Base-by-base conservation (phyloP, 2,888 invertebrate species). In the Phorcus lineatus region DNA sequence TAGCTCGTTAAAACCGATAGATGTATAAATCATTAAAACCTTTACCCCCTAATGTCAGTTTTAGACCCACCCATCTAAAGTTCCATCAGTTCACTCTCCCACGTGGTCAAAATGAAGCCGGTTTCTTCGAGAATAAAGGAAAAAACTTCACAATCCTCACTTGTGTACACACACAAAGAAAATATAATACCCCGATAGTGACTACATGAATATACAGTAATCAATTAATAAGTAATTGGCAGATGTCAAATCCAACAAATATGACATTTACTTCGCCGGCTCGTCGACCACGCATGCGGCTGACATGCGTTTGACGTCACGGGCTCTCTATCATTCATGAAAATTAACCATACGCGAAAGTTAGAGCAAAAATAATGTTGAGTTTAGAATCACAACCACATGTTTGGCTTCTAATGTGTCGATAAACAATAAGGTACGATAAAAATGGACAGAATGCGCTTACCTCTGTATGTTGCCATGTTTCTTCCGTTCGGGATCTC, bases 1-100 rank as follows among this genome's bases (percentile, higher is more conserved):
- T 19, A 57, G 2, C 7, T 17, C 2, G 40, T n/a, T 19, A 16
- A 3, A 40, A 3, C 0, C 16, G 19, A 36, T 17, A 0, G 40
- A 22, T 74, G 3, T 40, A 4, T 40, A 3, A 19, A 19, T 6
- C 47, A 19, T n/a, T n/a, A 22, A 2, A 74, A 74, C 36, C 74
- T 74, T 47, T 47, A 74, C 31, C 19, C 53, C 76, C 76, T 55
- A 31, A 55, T 28, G n/a, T 31, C n/a, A 76, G 7, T 54, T 24
- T 36, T 76, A 31, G 40, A 55, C 55, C 55, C 24, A 22, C 31
- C 76, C 76, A 55, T 19, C 53, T 76, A 55, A 36, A 54, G 53
- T 55, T 55, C 55, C 76, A 70, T 70, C 70, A 40, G 70, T 70
- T 40, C 54, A 76, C 55, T 76, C 76, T 76, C 76, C 76, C 76